Evolutionary conservation across 2,797 vertebrate species (phyloP).

Genomic region (Chrysocyon brachyurus): DNA sequence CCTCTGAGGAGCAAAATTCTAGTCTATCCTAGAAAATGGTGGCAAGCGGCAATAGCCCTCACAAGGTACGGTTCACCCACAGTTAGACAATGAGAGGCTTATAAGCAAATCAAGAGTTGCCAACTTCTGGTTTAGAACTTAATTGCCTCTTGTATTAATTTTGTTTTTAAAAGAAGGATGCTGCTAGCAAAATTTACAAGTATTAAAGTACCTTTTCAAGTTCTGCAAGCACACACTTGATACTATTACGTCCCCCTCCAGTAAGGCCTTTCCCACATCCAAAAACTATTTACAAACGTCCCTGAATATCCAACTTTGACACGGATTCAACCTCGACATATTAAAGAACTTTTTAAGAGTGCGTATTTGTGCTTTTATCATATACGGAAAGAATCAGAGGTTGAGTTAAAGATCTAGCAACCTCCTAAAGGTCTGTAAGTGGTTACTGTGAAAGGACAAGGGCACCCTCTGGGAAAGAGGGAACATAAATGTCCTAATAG

Average conservation of each 20-base stretch:
- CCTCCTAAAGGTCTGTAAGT: slow-evolving; percentile 55
- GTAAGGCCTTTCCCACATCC: background rate
- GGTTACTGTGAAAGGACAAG: background rate
- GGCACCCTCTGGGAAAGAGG: background rate
- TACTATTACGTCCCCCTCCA: background rate
- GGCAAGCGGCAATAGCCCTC: background rate
- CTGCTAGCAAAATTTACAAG: slow-evolving; percentile 43
- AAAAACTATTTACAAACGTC: slow-evolving; percentile 43
- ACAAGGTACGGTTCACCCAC: background rate
- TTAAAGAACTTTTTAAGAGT: background rate
- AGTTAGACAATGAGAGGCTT: background rate
- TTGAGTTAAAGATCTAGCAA: slow-evolving; percentile 16
- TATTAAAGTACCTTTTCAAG: slow-evolving; percentile 39
- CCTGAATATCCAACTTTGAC: background rate
- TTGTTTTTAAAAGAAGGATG: slow-evolving; percentile 39
- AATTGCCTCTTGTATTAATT: background rate
- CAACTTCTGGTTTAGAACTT: slow-evolving; percentile 47
- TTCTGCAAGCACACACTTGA: background rate
- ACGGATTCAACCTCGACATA: slow-evolving; percentile 33
- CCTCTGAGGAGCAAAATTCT: background rate
- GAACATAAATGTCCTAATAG: background rate
- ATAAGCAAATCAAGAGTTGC: background rate
- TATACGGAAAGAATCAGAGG: background rate
- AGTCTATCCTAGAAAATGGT: background rate
- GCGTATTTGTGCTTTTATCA: background rate